A percentile compares a stretch with the other conserved stretches of the same genome.
Evolutionary conservation across 2,113 vertebrate species (phyloP).

Genomic region (Globicephala melas): DNA sequence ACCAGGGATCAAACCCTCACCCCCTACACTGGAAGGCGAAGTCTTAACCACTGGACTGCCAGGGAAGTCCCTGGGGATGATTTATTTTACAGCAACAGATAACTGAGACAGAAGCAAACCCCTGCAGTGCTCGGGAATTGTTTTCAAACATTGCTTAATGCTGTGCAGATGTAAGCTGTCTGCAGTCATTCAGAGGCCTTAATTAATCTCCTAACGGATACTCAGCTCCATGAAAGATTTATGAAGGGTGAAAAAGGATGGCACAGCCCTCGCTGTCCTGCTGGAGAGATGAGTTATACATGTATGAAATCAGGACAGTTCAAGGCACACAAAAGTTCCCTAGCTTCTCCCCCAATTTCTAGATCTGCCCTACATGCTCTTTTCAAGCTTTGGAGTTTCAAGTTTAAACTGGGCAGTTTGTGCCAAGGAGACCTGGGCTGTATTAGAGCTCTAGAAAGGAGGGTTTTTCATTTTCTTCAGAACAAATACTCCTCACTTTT

Average conservation of each 20-base stretch:
- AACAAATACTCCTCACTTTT: not conserved
- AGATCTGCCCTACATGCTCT: not conserved
- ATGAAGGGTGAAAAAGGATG: not conserved
- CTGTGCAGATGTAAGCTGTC: not conserved
- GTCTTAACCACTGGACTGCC: no score
- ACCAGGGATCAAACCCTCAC: no score
- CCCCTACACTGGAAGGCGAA: no score
- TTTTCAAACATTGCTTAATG: not conserved
- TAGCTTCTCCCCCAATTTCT: not conserved
- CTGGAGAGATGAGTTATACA: not conserved
- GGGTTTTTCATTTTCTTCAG: not conserved
- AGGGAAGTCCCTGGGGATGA: not conserved
- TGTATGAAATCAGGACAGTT: not conserved
- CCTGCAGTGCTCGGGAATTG: conserved; percentile 1
- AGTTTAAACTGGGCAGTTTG: conserved; percentile 20
- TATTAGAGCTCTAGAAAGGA: not conserved
- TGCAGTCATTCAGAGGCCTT: not conserved
- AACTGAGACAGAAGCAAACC: not conserved
- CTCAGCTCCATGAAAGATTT: not conserved
- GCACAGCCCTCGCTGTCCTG: not conserved
- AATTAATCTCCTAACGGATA: not conserved
- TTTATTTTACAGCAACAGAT: conserved; percentile 4
- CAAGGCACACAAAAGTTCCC: not conserved
- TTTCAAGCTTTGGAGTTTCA: not conserved
- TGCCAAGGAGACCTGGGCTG: not conserved